Evolutionary conservation across 2,888 invertebrate genomes (phyloP).

Genomic region (Tinea trinotella): DNA sequence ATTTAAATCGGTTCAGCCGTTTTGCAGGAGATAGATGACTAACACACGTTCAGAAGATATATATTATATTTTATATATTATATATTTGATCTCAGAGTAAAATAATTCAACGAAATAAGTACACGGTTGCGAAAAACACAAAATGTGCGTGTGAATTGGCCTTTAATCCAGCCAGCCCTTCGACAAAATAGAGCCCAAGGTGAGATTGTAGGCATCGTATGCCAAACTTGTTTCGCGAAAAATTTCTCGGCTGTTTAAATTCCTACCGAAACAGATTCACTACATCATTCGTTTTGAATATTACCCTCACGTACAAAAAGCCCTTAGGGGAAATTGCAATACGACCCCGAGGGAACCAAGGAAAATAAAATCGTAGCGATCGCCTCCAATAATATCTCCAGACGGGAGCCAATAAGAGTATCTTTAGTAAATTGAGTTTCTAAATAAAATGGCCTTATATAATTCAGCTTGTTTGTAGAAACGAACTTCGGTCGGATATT

Average conservation of each 20-base stretch:
- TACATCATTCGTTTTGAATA: constrained; percentile 63
- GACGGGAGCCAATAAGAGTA: constrained; percentile 48
- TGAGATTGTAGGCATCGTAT: background rate
- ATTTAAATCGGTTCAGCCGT: no score
- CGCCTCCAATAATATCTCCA: constrained; percentile 50
- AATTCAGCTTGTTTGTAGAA: constrained; percentile 16
- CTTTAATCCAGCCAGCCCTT: background rate
- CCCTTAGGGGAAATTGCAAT: constrained; percentile 57
- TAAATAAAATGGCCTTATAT: constrained; percentile 45
- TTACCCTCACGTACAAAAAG: constrained; percentile 58
- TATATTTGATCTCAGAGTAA: no score
- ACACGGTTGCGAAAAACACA: no score
- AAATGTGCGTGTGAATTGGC: background rate
- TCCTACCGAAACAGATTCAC: constrained; percentile 55
- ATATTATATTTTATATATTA: no score
- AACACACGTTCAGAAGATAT: no score
- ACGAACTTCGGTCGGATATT: background rate
- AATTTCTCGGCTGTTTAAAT: constrained; percentile 41
- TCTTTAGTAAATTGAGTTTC: constrained; percentile 55
- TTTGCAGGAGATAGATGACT: no score
- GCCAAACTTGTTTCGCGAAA: constrained; percentile 16
- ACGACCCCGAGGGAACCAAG: constrained; percentile 39
- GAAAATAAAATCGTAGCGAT: constrained; percentile 57
- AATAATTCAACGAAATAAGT: no score
- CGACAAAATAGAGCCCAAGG: constrained; percentile 2